phyloP scores from a whole-genome alignment of 2,113 vertebrate species.

The Dasyprocta punctata region DNA sequence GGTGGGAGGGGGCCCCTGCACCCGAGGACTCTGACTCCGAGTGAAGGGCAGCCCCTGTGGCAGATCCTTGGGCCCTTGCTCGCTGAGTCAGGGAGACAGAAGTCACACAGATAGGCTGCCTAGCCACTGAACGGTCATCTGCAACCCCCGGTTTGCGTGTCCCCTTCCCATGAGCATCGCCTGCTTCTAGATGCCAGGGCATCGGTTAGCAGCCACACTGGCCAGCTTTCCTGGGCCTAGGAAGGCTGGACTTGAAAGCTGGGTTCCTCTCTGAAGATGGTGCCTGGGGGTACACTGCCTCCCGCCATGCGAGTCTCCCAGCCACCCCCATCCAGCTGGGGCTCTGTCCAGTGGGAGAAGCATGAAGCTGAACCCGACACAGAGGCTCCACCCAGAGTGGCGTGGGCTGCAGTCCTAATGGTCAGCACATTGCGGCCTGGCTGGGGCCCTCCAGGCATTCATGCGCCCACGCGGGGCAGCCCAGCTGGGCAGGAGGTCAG shows the following conservation, averaged over 20 bases:
- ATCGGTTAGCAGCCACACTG: rapidly evolving
- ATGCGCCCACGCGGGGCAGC: rapidly evolving
- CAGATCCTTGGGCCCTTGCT: not conserved
- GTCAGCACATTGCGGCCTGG: not conserved
- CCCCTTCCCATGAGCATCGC: rapidly evolving
- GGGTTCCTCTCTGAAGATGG: not conserved
- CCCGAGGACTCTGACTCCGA: not conserved
- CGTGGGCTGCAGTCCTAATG: not conserved
- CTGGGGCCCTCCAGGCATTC: not conserved
- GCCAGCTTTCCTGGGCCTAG: not conserved
- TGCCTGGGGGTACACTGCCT: rapidly evolving
- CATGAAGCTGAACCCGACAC: rapidly evolving
- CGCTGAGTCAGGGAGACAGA: not conserved
- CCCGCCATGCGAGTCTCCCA: rapidly evolving
- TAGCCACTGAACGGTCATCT: rapidly evolving
- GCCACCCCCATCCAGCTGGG: not conserved
- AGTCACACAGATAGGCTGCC: rapidly evolving
- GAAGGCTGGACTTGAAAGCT: not conserved
- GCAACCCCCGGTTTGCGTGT: not conserved
- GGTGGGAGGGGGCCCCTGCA: rapidly evolving
- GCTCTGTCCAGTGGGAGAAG: not conserved
- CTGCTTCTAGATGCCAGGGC: rapidly evolving
- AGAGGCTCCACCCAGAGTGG: rapidly evolving
- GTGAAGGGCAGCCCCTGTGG: not conserved
- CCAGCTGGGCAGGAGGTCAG: not conserved